Evolutionary conservation across 23 tunicate genomes (phyloP), one percentile per base, ranked within the genome.

Genomic region (Styela plicata): DNA sequence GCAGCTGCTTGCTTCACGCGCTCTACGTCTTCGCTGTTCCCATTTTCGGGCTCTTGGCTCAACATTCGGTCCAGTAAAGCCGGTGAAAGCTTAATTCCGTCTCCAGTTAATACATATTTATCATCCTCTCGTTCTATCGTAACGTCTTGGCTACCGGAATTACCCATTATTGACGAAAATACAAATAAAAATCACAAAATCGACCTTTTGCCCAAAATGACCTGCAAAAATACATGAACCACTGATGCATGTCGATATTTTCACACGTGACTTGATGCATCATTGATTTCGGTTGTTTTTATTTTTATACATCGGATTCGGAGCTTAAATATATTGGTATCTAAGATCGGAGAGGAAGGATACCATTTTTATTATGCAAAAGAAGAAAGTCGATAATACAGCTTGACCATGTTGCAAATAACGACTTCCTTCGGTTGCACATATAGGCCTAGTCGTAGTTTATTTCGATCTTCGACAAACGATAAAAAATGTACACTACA

Each of bases 121-220:
- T 86, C 89, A 23, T 73, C 84, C 31, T 86, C 89, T 79, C 70
- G 80, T 57, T 79, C 89, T 36, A 79, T 28, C 10, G 84, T 79
- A 37, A 86, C 84, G 2, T 79, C 84, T 28, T 27, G 44, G 53
- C 89, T 86, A 2, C 80, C 84, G 10, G 74, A 63, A 64, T 86
- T 86, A 3, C 89, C 89, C 89, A 86, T 86, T 63, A 3, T 73
- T 69, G 74, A n/a, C n/a, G n/a, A n/a, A n/a, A n/a, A n/a, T n/a
- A n/a, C n/a, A n/a, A n/a, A 44, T 44, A 44, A 44, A 5, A 44
- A 44, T 44, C 13, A 5, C 57, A 44, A 44, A 44, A 5, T 7
- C 57, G 57, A 44, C 57, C 57, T 44, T 44, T 44, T 44, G 57
- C 13, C 10, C 13, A 44, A 44, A 44, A 7, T 44, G 57, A 44